Base-by-base conservation (phyloP, 2,113 vertebrate species). In the Thalassarche chlororhynchos region DNA sequence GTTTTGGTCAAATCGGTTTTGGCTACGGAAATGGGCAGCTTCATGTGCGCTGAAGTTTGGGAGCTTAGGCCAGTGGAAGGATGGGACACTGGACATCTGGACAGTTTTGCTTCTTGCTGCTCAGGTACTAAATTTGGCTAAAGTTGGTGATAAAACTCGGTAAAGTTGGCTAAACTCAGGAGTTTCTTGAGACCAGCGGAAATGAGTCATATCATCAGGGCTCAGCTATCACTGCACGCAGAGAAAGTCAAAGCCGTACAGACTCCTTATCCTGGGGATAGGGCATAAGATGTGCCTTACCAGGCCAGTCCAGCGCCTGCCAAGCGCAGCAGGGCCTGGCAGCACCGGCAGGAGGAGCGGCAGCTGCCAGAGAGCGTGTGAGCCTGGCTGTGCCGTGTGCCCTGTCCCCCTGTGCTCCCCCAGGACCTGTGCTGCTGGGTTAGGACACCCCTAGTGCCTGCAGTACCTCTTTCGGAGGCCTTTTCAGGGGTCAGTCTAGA, bases 221-320 rank as follows among this genome's bases (percentile, higher is more conserved):
- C 31, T 60, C 2, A 51, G 38, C 11, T 66, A 3, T 5, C 4
- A 1, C 6, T 38, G 49, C 34, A 32, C 0, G 5, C 2, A 2
- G 25, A 8, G 24, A 36, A 84, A 46, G 61, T 25, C 34, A 23
- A 23, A 38, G 23, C n/a, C 5, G 10, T 18, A 4, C 10, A 70
- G 55, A 34, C 16, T 40, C 36, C 10, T 40, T 57, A 13, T 18
- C 24, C 17, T 21, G 42, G 51, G 14, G 21, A 38, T 2, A 28
- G 13, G 29, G 25, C 0, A 0, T 10, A 52, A 14, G 24, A 42
- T 42, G 4, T 32, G 23, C 16, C 23, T 76, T 89, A 34, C 18
- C 10, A 23, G 34, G 52, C 36, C 61, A n/a, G 31, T 6, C 8
- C 17, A 46, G 15, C 0, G 1, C 17, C 32, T 2, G 1, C 18